Percentiles rank a stretch among this genome's conserved stretches.
Evolutionary conservation across 2,888 invertebrate genomes (phyloP).

Genomic region (Caenorhabditis becei): DNA sequence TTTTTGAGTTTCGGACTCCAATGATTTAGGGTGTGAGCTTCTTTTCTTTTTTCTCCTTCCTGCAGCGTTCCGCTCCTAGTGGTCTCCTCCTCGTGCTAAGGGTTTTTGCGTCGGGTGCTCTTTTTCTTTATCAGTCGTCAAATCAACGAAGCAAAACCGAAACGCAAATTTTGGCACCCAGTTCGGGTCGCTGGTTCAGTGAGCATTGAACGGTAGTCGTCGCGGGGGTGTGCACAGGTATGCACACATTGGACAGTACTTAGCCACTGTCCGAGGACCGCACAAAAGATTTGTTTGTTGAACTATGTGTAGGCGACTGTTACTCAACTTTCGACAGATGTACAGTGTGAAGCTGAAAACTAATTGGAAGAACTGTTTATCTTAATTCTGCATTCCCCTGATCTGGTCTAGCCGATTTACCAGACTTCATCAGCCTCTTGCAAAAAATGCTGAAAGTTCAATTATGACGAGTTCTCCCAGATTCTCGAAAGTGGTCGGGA

Average conservation of each 20-base stretch:
- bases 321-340: conserved; percentile 3
- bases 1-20: neutral
- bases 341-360: neutral
- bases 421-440: too few species aligned
- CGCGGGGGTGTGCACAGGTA: conserved; percentile 40
- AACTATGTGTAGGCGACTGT: conserved; percentile 25
- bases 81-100: conserved; percentile 9
- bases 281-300: conserved; percentile 33
- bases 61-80: neutral
- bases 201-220: conserved; percentile 26
- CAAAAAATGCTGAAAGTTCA: too few species aligned
- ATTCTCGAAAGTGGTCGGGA: too few species aligned
- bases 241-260: conserved; percentile 41
- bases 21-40: neutral
- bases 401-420: too few species aligned
- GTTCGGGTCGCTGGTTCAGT: conserved; percentile 6
- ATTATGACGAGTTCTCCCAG: too few species aligned
- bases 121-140: neutral
- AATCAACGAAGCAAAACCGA: conserved; percentile 34
- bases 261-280: conserved; percentile 25
- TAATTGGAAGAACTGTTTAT: neutral
- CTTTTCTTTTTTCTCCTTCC: neutral
- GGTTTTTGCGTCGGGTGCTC: conserved; percentile 13
- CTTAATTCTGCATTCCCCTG: too few species aligned
- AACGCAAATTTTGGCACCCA: conserved; percentile 49